Base-by-base conservation (phyloP, 2,113 vertebrate genomes). In the Upupa epops region DNA sequence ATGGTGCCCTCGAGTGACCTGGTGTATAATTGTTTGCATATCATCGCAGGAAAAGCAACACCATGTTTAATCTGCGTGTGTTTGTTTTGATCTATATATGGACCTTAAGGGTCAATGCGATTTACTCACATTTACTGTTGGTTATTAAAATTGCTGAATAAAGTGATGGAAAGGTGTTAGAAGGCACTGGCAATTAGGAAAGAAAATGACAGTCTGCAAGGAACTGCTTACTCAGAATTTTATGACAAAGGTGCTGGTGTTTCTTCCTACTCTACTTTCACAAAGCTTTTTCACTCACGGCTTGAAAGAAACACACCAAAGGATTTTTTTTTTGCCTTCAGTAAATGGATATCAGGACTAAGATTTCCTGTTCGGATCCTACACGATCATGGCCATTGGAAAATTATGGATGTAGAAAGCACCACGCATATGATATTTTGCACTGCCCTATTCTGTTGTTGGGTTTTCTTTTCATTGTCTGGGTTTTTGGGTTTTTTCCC, bases 141-240 rank as follows among this genome's bases (percentile, higher is more conserved):
- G 93, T 97, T 97, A 97, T 97, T 97, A 97, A 97, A 96, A 97
- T 89, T 95, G 74, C 93, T 95, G 91, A 96, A 96, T 92, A 96
- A 94, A 94, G 90, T 97, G 96, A 97, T 95, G 92, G 93, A 96
- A 97, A 97, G 86, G 75, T 95, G 93, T 95, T 97, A 95, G 89
- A 93, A 95, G 90, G 86, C 77, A 92, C 97, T 96, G 95, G 70
- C 92, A 97, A 97, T 96, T 96, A 94, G 55, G 63, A 89, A 70
- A 93, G 96, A 97, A 96, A 96, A 97, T 93, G 70, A 94, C 87
- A 83, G 93, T 90, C 96, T 68, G 56, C 68, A 86, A 76, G 75
- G 85, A 97, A 94, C 40, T 93, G 93, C 95, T 96, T 96, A 93
- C 95, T 96, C 96, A 95, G 94, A 95, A 93, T 86, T 96, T 96